Evolutionary conservation across 2,797 vertebrate species (phyloP), one percentile per base, ranked within the genome.

Genomic region (Hyperoplus immaculatus): DNA sequence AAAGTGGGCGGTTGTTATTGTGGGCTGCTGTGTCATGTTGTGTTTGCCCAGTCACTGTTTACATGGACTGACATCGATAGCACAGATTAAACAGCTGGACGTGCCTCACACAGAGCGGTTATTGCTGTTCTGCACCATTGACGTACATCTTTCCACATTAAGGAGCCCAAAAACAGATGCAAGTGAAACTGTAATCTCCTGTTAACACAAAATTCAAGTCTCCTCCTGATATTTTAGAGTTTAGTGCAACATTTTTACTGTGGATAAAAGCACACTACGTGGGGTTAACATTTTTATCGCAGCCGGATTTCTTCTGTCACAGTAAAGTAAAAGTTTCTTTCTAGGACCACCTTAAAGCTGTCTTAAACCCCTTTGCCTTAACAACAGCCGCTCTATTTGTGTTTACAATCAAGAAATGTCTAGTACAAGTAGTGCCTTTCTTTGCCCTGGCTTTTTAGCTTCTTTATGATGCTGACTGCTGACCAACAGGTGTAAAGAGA

Each of bases 401-500:
- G 8, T 42, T 46, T 42, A 18, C 11, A 11, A 47, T 65, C 8
- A 11, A 47, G 5, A 59, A 13, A 59, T 59, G 9, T 56, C 36
- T 75, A 11, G 46, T 47, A 41, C n/a, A 46, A 72, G 29, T 54
- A 53, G 71, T 58, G 16, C 49, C 47, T n/a, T 13, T 36, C 21
- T 21, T 16, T 21, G 21, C 61, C 75, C 39, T 49, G 21, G 56
- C 54, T 55, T 21, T 68, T 6, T 39, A 13, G 15, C 15, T 16
- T 59, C 29, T 61, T 69, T 15, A 4, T 53, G 16, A 4, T 51
- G 53, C 9, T 45, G 38, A 50, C 57, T 29, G 67, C 42, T 58
- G 79, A 88, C 71, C 68, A 15, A 21, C 63, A 57, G 49, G 54
- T 72, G 55, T 49, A 18, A 65, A 49, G 6, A 50, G 15, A 12